Conservation (phyloP, 2,113 vertebrate species). For the Pangasianodon gigas region DNA sequence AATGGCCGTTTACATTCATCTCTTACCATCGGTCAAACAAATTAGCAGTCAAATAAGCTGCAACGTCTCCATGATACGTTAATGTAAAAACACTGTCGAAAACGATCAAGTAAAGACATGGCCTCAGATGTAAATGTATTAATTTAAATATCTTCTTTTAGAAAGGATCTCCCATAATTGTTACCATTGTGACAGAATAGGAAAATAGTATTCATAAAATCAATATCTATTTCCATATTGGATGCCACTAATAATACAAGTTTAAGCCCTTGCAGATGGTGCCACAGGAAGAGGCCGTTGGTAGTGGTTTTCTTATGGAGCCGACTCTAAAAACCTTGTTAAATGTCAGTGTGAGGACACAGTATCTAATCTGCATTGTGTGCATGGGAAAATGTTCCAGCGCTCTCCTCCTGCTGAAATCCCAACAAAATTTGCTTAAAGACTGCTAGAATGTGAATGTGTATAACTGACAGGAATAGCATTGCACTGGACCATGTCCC, state of each 20-base stretch:
- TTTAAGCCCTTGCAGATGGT: constrained; percentile 63
- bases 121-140: constrained; percentile 83
- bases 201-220: constrained; percentile 80
- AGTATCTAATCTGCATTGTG: constrained; percentile 42
- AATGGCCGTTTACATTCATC: constrained; percentile 64
- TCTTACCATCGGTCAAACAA: constrained; percentile 79
- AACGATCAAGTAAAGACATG: constrained; percentile 72
- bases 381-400: constrained; percentile 21
- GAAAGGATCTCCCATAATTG: constrained; percentile 65
- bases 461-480: constrained; percentile 26
- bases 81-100: constrained; percentile 69
- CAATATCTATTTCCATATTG: constrained; percentile 78
- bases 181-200: constrained; percentile 79
- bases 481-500: background rate
- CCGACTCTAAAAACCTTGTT: constrained; percentile 44
- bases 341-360: constrained; percentile 53
- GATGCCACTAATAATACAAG: constrained; percentile 67
- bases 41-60: constrained; percentile 93
- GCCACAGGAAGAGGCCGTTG: constrained; percentile 63
- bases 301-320: constrained; percentile 50
- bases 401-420: constrained; percentile 3
- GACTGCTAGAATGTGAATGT: constrained; percentile 39
- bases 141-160: constrained; percentile 74
- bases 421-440: constrained; percentile 39
- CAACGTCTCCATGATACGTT: constrained; percentile 78